Evolutionary conservation across 2,113 vertebrate genomes (phyloP).

Genomic region (Chitala chitala): DNA sequence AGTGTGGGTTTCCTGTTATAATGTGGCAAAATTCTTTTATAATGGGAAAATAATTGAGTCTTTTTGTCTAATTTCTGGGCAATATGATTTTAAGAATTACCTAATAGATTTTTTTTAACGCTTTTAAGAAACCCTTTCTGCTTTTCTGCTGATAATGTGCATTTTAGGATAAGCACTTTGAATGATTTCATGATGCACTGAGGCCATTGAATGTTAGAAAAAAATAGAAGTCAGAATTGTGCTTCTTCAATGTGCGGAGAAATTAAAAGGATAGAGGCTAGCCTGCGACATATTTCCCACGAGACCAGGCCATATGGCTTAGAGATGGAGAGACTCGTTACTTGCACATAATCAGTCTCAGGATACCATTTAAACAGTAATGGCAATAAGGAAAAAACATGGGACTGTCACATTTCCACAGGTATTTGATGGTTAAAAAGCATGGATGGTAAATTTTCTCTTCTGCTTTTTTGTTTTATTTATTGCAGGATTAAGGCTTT

Average conservation of each 20-base stretch:
- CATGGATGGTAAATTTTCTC: neutral
- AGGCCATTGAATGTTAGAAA: neutral
- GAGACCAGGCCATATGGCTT: slow-evolving; percentile 58
- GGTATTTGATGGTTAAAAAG: slow-evolving; percentile 28
- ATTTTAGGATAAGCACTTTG: no score
- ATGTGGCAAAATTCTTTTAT: no score
- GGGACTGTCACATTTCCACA: slow-evolving; percentile 45
- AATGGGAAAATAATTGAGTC: no score
- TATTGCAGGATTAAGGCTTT: slow-evolving; percentile 2
- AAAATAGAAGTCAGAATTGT: slow-evolving; percentile 32
- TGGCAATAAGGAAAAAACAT: slow-evolving; percentile 48
- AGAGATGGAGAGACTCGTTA: slow-evolving; percentile 53
- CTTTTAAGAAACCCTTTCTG: no score
- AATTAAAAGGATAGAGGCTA: slow-evolving; percentile 36
- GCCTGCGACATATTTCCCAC: slow-evolving; percentile 40
- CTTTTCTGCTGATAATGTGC: no score
- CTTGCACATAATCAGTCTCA: slow-evolving; percentile 49
- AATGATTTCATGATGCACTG: neutral
- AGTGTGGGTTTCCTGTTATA: no score
- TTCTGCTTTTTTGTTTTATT: neutral
- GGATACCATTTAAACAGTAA: slow-evolving; percentile 55
- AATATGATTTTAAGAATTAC: no score
- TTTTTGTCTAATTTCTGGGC: no score
- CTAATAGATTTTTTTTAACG: no score
- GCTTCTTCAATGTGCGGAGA: slow-evolving; percentile 40